These are phyloP conservation scores for Acromyrmex charruanus DNA, from an alignment of 1,140 invertebrate species.

Conservation along the genomic window DNA sequence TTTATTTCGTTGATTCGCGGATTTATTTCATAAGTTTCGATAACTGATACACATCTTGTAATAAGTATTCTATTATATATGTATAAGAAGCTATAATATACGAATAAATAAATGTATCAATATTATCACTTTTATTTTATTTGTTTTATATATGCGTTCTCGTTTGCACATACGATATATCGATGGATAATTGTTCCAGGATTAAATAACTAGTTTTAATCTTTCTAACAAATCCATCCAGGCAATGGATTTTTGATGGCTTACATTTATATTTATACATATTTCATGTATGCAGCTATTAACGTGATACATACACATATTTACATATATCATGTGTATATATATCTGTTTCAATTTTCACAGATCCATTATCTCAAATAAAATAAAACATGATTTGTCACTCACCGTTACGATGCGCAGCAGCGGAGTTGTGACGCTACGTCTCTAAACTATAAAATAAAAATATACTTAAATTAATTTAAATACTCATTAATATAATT, in stretches of 20 bases:
- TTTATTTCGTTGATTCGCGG: too few species aligned
- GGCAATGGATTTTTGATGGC: background rate
- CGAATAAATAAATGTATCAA: background rate
- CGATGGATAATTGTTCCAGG: background rate
- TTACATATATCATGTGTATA: background rate
- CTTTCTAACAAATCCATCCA: background rate
- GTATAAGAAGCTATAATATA: background rate
- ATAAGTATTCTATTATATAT: too few species aligned
- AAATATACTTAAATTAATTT: constrained; percentile 10
- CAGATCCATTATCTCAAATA: constrained; percentile 25
- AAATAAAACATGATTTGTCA: constrained; percentile 35
- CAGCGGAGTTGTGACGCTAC: background rate
- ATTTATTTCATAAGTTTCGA: too few species aligned
- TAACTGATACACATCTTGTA: too few species aligned
- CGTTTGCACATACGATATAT: background rate
- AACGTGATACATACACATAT: background rate
- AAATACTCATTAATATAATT: background rate
- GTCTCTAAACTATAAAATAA: background rate
- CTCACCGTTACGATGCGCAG: background rate
- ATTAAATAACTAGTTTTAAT: constrained; percentile 20
- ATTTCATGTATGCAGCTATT: background rate
- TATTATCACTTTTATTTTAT: background rate
- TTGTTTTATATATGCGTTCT: background rate
- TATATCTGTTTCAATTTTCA: background rate
- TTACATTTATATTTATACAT: constrained; percentile 3